Percentiles rank a stretch among this genome's conserved stretches.
These are phyloP conservation scores for Entomobrya proxima DNA, from an alignment of 2,888 invertebrate genomes.

Conservation along the genomic window DNA sequence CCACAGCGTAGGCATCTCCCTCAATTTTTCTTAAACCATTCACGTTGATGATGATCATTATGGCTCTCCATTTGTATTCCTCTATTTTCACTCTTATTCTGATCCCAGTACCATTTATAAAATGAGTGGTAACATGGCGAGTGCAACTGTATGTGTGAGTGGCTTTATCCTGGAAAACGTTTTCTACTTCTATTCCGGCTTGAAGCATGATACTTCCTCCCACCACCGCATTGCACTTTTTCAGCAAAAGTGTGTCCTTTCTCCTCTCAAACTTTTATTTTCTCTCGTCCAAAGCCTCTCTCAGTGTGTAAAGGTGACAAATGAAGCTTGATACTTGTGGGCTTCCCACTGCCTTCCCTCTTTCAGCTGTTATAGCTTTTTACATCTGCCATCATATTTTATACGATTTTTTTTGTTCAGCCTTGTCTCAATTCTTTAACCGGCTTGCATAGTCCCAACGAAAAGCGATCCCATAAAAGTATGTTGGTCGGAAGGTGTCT, in stretches of 20 bases:
- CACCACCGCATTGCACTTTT: constrained; percentile 10
- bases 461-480: not conserved
- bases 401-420: constrained; percentile 63
- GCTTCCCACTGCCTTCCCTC: constrained; percentile 66
- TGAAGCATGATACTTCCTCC: not conserved
- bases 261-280: not conserved
- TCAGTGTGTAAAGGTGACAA: constrained; percentile 70
- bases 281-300: not conserved
- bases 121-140: constrained; percentile 9
- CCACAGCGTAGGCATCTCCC: not conserved
- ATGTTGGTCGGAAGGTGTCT: not conserved
- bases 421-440: constrained; percentile 44
- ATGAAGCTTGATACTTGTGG: constrained; percentile 66
- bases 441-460: not conserved
- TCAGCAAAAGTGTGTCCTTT: not conserved
- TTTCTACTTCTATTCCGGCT: not conserved
- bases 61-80: constrained; percentile 15
- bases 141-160: not conserved
- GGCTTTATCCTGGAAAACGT: constrained; percentile 34
- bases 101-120: constrained; percentile 28
- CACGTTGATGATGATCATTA: constrained; percentile 1
- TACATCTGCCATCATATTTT: constrained; percentile 71
- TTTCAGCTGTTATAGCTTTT: constrained; percentile 65
- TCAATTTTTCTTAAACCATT: constrained; percentile 17
- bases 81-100: not conserved